phyloP scores from a whole-genome alignment of 2,113 vertebrate species.

The Tetraodon nigroviridis region DNA sequence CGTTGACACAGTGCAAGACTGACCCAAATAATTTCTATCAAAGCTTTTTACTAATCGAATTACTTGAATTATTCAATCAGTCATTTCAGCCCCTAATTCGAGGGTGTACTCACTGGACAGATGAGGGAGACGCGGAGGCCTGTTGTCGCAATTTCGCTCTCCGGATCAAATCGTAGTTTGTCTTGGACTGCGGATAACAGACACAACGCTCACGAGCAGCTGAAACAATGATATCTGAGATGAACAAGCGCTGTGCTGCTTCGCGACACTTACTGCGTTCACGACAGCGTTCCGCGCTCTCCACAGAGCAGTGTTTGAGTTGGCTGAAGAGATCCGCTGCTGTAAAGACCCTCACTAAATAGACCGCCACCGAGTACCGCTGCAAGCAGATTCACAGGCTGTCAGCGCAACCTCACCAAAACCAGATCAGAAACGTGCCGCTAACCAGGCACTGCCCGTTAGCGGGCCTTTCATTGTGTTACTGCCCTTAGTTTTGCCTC shows the following conservation, averaged over 20 bases:
- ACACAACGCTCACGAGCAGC: not conserved
- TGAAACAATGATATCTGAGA: not conserved
- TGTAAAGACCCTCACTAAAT: slow-evolving; percentile 90
- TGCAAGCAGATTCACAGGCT: slow-evolving; percentile 37
- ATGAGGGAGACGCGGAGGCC: slow-evolving; percentile 95
- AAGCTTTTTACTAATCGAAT: too few relatives aligned
- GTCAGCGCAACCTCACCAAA: not conserved
- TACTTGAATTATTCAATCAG: too few relatives aligned
- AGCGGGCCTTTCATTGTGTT: too few relatives aligned
- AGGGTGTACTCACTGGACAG: slow-evolving; percentile 84
- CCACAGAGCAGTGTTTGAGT: slow-evolving; percentile 90
- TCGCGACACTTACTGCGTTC: slow-evolving; percentile 87
- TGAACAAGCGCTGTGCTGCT: too few relatives aligned
- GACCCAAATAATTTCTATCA: too few relatives aligned
- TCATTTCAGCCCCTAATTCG: too few relatives aligned
- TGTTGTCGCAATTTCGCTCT: slow-evolving; percentile 96
- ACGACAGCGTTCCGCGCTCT: slow-evolving; percentile 91
- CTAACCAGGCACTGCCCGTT: not conserved
- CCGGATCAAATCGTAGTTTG: slow-evolving; percentile 93
- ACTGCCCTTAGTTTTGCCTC: too few relatives aligned
- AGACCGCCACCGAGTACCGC: slow-evolving; percentile 94
- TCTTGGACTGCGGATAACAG: slow-evolving; percentile 81
- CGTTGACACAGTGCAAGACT: too few relatives aligned
- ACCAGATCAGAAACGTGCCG: not conserved
- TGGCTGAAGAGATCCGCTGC: slow-evolving; percentile 90